Percentiles rank a stretch among this genome's conserved stretches.
These are phyloP conservation scores for Drosophila subsilvestris DNA, from an alignment of 2,888 invertebrate species.

Conservation along the genomic window DNA sequence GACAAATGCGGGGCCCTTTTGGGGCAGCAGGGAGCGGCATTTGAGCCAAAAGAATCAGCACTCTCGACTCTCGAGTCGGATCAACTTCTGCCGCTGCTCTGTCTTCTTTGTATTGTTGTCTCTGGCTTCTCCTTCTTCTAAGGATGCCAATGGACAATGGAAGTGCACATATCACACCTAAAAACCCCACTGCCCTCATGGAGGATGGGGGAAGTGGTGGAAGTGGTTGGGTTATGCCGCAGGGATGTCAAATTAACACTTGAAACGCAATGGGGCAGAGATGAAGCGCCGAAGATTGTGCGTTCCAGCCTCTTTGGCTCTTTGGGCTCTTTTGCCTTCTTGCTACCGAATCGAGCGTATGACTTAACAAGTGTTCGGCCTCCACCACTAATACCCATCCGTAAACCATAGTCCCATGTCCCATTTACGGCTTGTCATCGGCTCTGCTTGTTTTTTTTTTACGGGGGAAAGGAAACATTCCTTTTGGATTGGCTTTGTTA, in stretches of 20 bases:
- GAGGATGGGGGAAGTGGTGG: no score
- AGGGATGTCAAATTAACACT: constrained; percentile 65
- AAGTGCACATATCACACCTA: constrained; percentile 14
- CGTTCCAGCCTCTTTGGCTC: background rate
- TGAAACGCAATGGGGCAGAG: constrained; percentile 54
- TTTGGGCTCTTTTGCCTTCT: constrained; percentile 36
- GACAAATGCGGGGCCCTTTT: constrained; percentile 10
- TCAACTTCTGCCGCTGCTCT: constrained; percentile 24
- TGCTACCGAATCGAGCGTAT: constrained; percentile 59
- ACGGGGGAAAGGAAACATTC: constrained; percentile 20
- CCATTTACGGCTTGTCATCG: constrained; percentile 43
- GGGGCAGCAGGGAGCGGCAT: constrained; percentile 23
- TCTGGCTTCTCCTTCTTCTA: constrained; percentile 5
- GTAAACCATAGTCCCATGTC: constrained; percentile 14
- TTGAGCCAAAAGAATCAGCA: constrained; percentile 40
- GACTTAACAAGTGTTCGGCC: constrained; percentile 55
- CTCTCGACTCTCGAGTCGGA: constrained; percentile 35
- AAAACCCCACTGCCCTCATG: background rate
- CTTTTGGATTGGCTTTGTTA: constrained; percentile 45
- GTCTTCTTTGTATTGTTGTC: constrained; percentile 11
- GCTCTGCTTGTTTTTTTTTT: constrained; percentile 23
- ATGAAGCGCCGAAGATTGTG: constrained; percentile 17
- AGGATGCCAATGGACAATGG: constrained; percentile 30
- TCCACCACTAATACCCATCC: constrained; percentile 10
- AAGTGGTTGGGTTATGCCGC: constrained; percentile 25